Evolutionary conservation across 2,113 vertebrate species (phyloP).

Genomic region (Laterallus jamaicensis): DNA sequence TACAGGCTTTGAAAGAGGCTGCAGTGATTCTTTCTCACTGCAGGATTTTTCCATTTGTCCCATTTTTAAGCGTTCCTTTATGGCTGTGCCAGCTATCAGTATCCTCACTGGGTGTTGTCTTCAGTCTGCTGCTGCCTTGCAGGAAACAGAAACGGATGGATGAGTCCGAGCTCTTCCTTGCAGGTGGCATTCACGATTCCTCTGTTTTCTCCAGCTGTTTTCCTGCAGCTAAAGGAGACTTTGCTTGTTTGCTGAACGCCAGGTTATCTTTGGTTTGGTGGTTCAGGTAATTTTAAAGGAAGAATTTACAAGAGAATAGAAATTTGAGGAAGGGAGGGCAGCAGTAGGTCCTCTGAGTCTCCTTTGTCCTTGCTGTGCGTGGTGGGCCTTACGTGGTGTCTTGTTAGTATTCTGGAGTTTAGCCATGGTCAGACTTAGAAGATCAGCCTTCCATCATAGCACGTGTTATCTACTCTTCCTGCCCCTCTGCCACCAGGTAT

Average conservation of each 20-base stretch:
- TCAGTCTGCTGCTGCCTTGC: neutral
- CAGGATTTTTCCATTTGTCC: neutral
- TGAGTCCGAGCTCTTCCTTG: neutral
- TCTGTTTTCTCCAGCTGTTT: neutral
- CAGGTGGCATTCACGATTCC: neutral
- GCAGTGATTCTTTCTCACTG: neutral
- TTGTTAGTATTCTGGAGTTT: fast-evolving
- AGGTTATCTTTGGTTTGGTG: neutral
- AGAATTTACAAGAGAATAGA: neutral
- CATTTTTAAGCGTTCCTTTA: neutral
- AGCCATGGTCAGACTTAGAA: fast-evolving
- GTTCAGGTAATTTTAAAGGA: neutral
- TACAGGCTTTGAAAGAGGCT: neutral
- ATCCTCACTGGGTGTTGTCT: neutral
- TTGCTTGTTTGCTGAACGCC: neutral
- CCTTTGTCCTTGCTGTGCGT: neutral
- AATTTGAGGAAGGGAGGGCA: neutral
- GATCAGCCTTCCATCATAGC: fast-evolving
- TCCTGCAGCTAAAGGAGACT: neutral
- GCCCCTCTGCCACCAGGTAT: neutral
- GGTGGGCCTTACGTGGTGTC: neutral
- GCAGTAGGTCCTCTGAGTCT: neutral
- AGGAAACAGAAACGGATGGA: neutral
- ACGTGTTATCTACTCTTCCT: neutral
- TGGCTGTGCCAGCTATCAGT: neutral